These are phyloP conservation scores for Agonopterix arenella DNA, from an alignment of 2,888 invertebrate species.

Conservation along the genomic window DNA sequence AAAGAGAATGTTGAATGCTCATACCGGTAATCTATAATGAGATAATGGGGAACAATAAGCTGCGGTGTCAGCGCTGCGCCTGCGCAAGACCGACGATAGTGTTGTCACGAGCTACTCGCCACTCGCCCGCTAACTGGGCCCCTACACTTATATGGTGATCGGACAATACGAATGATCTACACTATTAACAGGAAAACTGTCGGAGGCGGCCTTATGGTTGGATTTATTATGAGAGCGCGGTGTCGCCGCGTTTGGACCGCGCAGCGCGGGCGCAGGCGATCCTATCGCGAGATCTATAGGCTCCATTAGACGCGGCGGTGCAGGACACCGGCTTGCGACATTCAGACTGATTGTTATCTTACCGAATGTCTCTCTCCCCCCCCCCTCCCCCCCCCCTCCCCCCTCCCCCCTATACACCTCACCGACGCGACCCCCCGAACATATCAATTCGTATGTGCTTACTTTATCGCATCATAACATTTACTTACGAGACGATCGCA, in stretches of 20 bases:
- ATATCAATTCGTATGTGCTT: too few relatives aligned
- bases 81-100: background rate
- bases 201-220: slow-evolving; percentile 4
- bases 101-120: background rate
- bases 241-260: background rate
- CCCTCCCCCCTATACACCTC: too few relatives aligned
- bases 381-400: too few relatives aligned
- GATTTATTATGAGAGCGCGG: slow-evolving; percentile 14
- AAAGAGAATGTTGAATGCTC: too few relatives aligned
- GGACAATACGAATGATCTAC: slow-evolving; percentile 9
- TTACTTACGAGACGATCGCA: too few relatives aligned
- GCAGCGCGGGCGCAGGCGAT: background rate
- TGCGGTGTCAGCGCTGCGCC: background rate
- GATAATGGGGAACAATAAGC: background rate
- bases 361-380: too few relatives aligned
- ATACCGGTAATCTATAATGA: too few relatives aligned
- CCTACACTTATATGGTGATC: slow-evolving; percentile 14
- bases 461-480: too few relatives aligned
- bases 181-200: slow-evolving; percentile 13
- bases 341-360: background rate
- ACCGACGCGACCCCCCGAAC: too few relatives aligned
- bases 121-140: background rate
- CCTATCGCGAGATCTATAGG: slow-evolving; percentile 13
- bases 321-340: slow-evolving; percentile 7
- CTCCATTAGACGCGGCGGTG: slow-evolving; percentile 10